Evolutionary conservation across 2,797 vertebrate genomes (phyloP).

Genomic region (Orestias chungarensis): DNA sequence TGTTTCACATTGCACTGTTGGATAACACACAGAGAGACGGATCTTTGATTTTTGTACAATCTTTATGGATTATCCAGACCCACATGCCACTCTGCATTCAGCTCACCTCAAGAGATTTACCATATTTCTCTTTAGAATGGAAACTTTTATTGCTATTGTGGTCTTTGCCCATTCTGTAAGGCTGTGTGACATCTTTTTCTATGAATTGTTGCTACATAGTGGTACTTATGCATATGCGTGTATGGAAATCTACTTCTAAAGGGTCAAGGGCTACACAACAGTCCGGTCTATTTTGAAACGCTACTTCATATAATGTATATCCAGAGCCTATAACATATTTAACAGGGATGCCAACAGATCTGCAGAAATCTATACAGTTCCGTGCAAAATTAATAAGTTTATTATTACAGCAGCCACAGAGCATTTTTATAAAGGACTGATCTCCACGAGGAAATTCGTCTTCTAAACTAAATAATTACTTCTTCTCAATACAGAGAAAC

Average conservation of each 20-base stretch:
- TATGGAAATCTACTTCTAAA: too few species aligned
- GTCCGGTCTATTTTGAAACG: too few species aligned
- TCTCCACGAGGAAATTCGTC: slow-evolving; percentile 3
- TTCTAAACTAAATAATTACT: slow-evolving; percentile 14
- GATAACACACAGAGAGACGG: too few species aligned
- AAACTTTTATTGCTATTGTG: not conserved
- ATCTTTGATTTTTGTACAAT: not conserved
- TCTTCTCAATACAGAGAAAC: slow-evolving; percentile 14
- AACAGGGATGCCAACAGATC: not conserved
- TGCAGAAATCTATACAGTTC: not conserved
- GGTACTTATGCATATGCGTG: too few species aligned
- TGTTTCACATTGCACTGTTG: not conserved
- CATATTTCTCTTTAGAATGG: not conserved
- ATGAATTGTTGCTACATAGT: too few species aligned
- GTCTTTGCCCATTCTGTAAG: not conserved
- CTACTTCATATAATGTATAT: too few species aligned
- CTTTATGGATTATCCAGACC: not conserved
- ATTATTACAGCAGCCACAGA: not conserved
- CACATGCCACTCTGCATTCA: not conserved
- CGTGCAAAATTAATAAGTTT: not conserved
- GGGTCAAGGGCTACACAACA: too few species aligned
- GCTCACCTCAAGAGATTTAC: not conserved
- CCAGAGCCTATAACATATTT: not conserved
- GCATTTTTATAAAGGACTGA: not conserved
- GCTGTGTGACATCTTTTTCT: too few species aligned